A percentile compares a stretch with the other conserved stretches of the same genome.
Evolutionary conservation across 2,797 vertebrate species (phyloP).

Genomic region (Hyperoplus immaculatus): DNA sequence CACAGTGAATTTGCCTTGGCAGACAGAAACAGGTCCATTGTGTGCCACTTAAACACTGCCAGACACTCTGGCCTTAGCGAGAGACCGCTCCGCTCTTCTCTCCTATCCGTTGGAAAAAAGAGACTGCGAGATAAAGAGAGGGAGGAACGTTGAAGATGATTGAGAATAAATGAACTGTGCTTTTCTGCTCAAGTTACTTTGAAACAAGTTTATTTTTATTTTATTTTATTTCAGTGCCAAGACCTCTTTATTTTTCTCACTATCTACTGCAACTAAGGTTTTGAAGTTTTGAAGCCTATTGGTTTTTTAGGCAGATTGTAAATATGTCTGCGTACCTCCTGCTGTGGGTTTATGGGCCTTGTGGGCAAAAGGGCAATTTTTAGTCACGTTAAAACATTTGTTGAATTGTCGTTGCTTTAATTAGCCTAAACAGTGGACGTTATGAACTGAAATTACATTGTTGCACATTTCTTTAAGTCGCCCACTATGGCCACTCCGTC

Average conservation of each 20-base stretch:
- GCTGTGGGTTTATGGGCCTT: slow-evolving; percentile 70
- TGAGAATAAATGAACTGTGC: slow-evolving; percentile 64
- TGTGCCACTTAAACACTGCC: slow-evolving; percentile 79
- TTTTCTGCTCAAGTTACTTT: slow-evolving; percentile 68
- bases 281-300: slow-evolving; percentile 66
- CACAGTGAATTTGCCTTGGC: slow-evolving; percentile 81
- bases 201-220: slow-evolving; percentile 62
- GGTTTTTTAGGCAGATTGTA: slow-evolving; percentile 70
- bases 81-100: slow-evolving; percentile 65
- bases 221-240: slow-evolving; percentile 79
- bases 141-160: slow-evolving; percentile 43
- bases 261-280: slow-evolving; percentile 61
- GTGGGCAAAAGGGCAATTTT: slow-evolving; percentile 60
- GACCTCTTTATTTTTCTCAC: slow-evolving; percentile 69
- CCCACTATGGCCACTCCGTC: slow-evolving; percentile 41
- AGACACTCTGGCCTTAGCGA: slow-evolving; percentile 75
- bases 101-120: slow-evolving; percentile 40
- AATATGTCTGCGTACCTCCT: slow-evolving; percentile 73
- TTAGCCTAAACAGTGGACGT: slow-evolving; percentile 46
- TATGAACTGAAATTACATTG: slow-evolving; percentile 62
- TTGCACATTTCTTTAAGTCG: slow-evolving; percentile 70
- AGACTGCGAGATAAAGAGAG: slow-evolving; percentile 41
- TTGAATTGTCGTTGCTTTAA: slow-evolving; percentile 60
- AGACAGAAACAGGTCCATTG: slow-evolving; percentile 75
- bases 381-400: slow-evolving; percentile 57